Conservation (phyloP, 2,113 vertebrate genomes). For the Cyprinus carpio region DNA sequence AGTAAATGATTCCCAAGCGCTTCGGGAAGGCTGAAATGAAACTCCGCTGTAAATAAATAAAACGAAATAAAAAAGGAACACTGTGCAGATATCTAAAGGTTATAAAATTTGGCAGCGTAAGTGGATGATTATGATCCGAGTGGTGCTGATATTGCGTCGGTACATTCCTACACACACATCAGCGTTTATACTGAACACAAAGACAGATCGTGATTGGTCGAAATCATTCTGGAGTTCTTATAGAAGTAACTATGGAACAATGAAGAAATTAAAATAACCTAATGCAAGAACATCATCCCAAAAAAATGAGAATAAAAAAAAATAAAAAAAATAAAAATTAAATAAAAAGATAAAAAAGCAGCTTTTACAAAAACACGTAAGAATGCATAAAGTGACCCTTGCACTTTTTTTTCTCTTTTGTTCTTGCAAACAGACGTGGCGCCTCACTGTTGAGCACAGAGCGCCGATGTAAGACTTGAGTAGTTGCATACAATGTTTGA, state of each 20-base stretch:
- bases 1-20: slow-evolving; percentile 31
- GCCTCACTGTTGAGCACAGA: slow-evolving; percentile 80
- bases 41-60: slow-evolving; percentile 42
- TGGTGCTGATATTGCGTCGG: slow-evolving; percentile 54
- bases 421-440: slow-evolving; percentile 92
- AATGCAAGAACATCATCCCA: slow-evolving; percentile 46
- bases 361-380: slow-evolving; percentile 92
- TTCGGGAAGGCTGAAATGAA: slow-evolving; percentile 40
- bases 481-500: slow-evolving; percentile 97
- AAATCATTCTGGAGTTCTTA: slow-evolving; percentile 78
- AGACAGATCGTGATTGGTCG: slow-evolving; percentile 70
- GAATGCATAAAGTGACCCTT: slow-evolving; percentile 97
- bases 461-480: slow-evolving; percentile 93
- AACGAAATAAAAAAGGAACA: slow-evolving; percentile 51
- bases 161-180: slow-evolving; percentile 65
- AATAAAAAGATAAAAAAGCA: slow-evolving; percentile 77
- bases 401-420: slow-evolving; percentile 90
- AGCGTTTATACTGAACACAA: slow-evolving; percentile 65
- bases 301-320: slow-evolving; percentile 66
- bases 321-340: slow-evolving; percentile 62
- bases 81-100: slow-evolving; percentile 77
- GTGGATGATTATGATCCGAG: slow-evolving; percentile 63
- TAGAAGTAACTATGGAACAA: slow-evolving; percentile 62
- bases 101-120: slow-evolving; percentile 80
- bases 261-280: slow-evolving; percentile 58